phyloP scores from a whole-genome alignment of 2,888 invertebrate species.

The Neria commutata region DNA sequence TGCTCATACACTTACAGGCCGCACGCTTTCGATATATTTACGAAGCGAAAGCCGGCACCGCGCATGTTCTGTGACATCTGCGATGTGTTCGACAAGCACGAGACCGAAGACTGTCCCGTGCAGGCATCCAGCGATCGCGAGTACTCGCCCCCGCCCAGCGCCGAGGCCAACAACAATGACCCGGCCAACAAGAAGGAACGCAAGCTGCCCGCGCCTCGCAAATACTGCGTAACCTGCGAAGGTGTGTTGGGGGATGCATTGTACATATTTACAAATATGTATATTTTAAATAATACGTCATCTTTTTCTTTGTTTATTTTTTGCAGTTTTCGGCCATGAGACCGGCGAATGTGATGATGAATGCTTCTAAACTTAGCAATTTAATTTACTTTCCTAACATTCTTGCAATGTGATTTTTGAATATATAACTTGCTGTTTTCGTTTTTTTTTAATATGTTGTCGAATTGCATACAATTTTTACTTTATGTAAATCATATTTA shows the following conservation, averaged over 20 bases:
- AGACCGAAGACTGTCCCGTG: slow-evolving; percentile 95
- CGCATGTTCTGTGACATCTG: slow-evolving; percentile 97
- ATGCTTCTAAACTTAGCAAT: slow-evolving; percentile 69
- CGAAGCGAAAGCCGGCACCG: slow-evolving; percentile 67
- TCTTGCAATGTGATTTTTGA: slow-evolving; percentile 17
- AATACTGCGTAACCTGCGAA: slow-evolving; percentile 94
- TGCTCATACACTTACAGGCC: slow-evolving; percentile 56
- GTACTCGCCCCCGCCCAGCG: slow-evolving; percentile 38
- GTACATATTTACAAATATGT: neutral
- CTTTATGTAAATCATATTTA: too few relatives aligned
- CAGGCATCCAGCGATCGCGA: slow-evolving; percentile 72
- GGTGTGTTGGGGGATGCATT: slow-evolving; percentile 63
- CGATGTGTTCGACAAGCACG: slow-evolving; percentile 94
- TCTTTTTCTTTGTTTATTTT: slow-evolving; percentile 9
- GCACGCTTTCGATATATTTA: slow-evolving; percentile 63
- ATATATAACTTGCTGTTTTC: slow-evolving; percentile 14
- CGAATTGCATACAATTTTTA: too few relatives aligned
- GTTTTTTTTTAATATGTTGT: neutral
- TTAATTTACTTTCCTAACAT: slow-evolving; percentile 9
- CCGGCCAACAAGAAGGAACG: slow-evolving; percentile 47
- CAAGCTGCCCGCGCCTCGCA: slow-evolving; percentile 65
- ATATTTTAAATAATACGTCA: neutral
- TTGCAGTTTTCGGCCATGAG: slow-evolving; percentile 83
- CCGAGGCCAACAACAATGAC: slow-evolving; percentile 44
- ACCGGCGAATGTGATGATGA: slow-evolving; percentile 86